Percentiles rank a stretch among this genome's conserved stretches.
phyloP scores from a whole-genome alignment of 37 sponge, comb jelly and placozoan genomes.

The Halichondria panicea region DNA sequence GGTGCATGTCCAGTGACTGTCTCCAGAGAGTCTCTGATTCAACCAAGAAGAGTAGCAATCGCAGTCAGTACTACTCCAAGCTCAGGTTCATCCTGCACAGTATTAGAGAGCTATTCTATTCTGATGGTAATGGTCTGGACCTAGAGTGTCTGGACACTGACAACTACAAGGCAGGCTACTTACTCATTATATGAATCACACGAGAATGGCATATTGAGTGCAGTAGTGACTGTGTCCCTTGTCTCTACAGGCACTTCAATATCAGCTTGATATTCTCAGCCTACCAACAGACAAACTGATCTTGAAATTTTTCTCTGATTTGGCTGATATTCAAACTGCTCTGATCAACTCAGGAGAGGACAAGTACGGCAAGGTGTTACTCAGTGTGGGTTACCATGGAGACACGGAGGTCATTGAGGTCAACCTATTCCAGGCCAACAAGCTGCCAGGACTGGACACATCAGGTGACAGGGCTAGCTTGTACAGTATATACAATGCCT shows the following conservation, averaged over 20 bases:
- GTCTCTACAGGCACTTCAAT: background rate
- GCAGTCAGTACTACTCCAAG: background rate
- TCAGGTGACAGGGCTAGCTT: conserved; percentile 42
- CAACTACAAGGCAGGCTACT: conserved; percentile 16
- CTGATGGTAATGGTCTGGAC: conserved; percentile 54
- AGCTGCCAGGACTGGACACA: conserved; percentile 38
- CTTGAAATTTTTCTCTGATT: conserved; percentile 28
- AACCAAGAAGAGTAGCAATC: conserved; percentile 13
- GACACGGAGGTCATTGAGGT: conserved; percentile 19
- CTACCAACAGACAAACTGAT: conserved; percentile 29
- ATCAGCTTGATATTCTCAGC: conserved; percentile 6
- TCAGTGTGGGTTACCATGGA: conserved; percentile 33
- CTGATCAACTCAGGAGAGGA: background rate
- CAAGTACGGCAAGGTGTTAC: conserved; percentile 10
- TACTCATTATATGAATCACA: background rate
- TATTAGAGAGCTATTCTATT: conserved; percentile 45
- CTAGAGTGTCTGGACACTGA: conserved; percentile 15
- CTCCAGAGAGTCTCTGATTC: background rate
- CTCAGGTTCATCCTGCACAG: background rate
- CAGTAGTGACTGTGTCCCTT: background rate
- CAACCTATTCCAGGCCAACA: conserved; percentile 8
- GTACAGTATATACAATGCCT: too few species aligned
- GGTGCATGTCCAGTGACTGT: conserved; percentile 7
- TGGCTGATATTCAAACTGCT: conserved; percentile 15
- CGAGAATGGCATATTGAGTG: background rate